Percentiles rank a stretch among this genome's conserved stretches.
Evolutionary conservation across 2,113 vertebrate species (phyloP).

Genomic region (Anoplopoma fimbria): DNA sequence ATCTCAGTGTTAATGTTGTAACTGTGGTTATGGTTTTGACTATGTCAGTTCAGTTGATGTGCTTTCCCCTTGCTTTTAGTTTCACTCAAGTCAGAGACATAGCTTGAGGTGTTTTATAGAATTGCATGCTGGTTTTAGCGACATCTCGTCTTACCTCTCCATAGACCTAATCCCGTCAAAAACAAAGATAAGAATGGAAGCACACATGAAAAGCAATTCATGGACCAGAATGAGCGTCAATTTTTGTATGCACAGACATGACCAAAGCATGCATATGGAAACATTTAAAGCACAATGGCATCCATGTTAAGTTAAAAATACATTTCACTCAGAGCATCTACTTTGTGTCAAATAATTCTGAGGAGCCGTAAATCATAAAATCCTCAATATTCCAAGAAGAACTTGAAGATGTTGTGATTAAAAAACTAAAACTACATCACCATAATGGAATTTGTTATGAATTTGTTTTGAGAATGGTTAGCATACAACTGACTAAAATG

Average conservation of each 20-base stretch:
- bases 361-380: not conserved
- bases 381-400: not conserved
- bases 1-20: not conserved
- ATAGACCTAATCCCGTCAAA: slow-evolving; percentile 90
- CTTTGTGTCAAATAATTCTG: not conserved
- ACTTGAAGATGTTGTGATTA: not conserved
- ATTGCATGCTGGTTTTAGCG: slow-evolving; percentile 85
- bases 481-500: slow-evolving; percentile 4
- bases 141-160: slow-evolving; percentile 93
- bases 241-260: not conserved
- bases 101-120: slow-evolving; percentile 38
- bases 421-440: not conserved
- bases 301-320: not conserved
- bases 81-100: slow-evolving; percentile 33
- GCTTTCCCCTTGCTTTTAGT: slow-evolving; percentile 28
- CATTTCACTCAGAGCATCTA: not conserved
- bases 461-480: slow-evolving; percentile 1
- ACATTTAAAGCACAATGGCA: slow-evolving; percentile 19
- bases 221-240: slow-evolving; percentile 78
- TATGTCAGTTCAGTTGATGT: slow-evolving; percentile 29
- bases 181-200: slow-evolving; percentile 89
- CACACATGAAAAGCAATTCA: slow-evolving; percentile 90
- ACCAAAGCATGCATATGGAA: slow-evolving; percentile 41
- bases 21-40: slow-evolving; percentile 18
- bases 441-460: not conserved